Evolutionary conservation across 2,888 invertebrate species (phyloP).

Genomic region (Tipula confusa): DNA sequence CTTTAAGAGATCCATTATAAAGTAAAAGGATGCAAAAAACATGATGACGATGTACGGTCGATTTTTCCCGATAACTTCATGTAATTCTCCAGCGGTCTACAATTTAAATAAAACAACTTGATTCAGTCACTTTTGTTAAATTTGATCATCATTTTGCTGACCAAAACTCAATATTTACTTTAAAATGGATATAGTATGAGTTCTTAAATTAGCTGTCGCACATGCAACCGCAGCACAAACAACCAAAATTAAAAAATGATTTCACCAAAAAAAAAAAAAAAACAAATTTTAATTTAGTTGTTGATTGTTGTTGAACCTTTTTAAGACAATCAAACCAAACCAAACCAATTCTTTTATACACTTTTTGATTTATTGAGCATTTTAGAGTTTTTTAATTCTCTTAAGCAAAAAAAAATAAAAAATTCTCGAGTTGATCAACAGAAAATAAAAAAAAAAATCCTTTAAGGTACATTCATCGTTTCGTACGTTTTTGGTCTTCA

Average conservation of each 20-base stretch:
- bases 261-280: background rate
- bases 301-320: constrained; percentile 12
- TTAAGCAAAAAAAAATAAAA: background rate
- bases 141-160: background rate
- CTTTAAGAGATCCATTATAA: too few relatives aligned
- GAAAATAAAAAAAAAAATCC: background rate
- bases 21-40: too few relatives aligned
- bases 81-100: too few relatives aligned
- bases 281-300: background rate
- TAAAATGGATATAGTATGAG: background rate
- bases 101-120: too few relatives aligned
- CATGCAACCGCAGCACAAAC: background rate
- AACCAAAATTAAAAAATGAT: background rate
- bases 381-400: background rate
- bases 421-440: background rate
- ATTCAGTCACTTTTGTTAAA: too few relatives aligned
- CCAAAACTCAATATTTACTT: background rate
- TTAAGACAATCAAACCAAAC: constrained; percentile 8
- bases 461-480: background rate
- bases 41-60: too few relatives aligned
- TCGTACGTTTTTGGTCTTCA: background rate
- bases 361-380: background rate
- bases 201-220: background rate
- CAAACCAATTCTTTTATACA: background rate
- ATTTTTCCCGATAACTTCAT: too few relatives aligned